Evolutionary conservation across 2,888 invertebrate species (phyloP), one percentile per base, ranked within the genome.

Genomic region (Spilarctia lutea): DNA sequence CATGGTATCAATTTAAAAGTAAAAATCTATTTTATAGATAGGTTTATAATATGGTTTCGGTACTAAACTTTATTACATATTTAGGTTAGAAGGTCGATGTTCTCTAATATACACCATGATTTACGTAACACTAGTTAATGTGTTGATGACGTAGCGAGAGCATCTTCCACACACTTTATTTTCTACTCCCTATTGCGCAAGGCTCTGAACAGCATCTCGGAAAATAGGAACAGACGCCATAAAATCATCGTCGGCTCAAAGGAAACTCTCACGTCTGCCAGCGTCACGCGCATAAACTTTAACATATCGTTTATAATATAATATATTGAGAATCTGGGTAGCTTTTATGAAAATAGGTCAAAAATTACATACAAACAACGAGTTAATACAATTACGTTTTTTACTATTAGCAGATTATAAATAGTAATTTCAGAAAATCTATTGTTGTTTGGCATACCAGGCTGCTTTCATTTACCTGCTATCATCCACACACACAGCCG

Each of bases 151-250:
- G 87, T 90, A 91, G 90, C 90, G 91, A 85, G 82, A 79, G 86
- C 74, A 75, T 81, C 82, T 78, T 91, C 92, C 87, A 87, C 88
- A 27, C 63, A 87, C 88, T 92, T 91, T 93, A 94, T 93, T 93
- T 84, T 92, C 88, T 86, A 90, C 87, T 85, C 83, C 84, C 86
- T 85, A 90, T 94, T 94, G 91, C 94, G 94, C 92, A 94, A 94
- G 86, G 78, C 75, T 83, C 83, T 76, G 75, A 68, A 77, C 83
- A 79, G 85, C 81, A 77, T 78, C 83, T 87, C 80, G 79, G 81
- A 77, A 86, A 85, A 88, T 86, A 82, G 75, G 74, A 78, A 75
- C 76, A 74, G 83, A 78, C 76, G 78, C 85, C 77, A 85, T 89
- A 84, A 88, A 89, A 81, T 83, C 81, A 77, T 88, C 86, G 80